A percentile compares a stretch with the other conserved stretches of the same genome.
phyloP scores from a whole-genome alignment of 2,888 invertebrate genomes.

The Pachycephus smyrnensis region DNA sequence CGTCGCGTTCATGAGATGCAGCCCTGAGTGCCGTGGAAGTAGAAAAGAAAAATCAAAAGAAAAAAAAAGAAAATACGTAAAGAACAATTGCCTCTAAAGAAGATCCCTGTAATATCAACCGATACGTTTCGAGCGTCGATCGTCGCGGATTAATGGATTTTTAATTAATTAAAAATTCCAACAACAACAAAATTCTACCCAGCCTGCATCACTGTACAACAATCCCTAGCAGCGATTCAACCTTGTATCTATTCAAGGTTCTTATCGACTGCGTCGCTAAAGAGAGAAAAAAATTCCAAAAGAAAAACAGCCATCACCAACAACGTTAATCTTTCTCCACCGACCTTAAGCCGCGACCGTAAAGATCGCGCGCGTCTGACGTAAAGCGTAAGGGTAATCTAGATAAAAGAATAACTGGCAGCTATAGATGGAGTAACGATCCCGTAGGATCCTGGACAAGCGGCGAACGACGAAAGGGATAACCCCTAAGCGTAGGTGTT shows the following conservation, averaged over 20 bases:
- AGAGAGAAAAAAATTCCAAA: background rate
- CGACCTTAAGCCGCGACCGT: background rate
- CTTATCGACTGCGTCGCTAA: background rate
- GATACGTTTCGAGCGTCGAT: background rate
- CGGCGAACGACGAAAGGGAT: background rate
- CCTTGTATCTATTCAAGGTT: too few species aligned
- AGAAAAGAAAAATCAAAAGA: too few species aligned
- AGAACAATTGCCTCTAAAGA: too few species aligned
- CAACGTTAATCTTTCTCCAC: background rate
- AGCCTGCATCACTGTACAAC: background rate
- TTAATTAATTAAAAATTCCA: background rate
- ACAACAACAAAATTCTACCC: too few species aligned
- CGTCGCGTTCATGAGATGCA: background rate
- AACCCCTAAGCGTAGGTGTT: background rate
- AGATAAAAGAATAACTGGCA: background rate
- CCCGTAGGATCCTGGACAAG: background rate
- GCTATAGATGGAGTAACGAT: background rate
- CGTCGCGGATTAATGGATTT: background rate
- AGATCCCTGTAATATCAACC: background rate
- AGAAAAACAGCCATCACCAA: background rate
- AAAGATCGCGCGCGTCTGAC: background rate
- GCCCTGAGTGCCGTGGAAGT: background rate
- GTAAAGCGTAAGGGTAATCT: background rate
- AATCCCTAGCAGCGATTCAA: background rate
- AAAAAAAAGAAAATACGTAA: too few species aligned